Percentiles rank a stretch among this genome's conserved stretches.
phyloP scores from a whole-genome alignment of 1,140 invertebrate species.

The Drosophila eugracilis region DNA sequence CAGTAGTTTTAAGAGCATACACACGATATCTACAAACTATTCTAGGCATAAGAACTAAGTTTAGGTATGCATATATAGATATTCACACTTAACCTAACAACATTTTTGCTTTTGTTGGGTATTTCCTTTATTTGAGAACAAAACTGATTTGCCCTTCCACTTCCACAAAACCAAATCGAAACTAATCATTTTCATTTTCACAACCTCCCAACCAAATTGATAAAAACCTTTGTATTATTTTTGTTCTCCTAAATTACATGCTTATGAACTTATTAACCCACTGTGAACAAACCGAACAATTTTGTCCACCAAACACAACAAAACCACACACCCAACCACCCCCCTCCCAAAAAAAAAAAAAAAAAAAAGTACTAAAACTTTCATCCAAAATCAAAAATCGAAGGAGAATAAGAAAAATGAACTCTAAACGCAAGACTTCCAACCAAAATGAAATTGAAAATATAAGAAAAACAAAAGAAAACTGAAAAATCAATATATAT shows the following conservation, averaged over 20 bases:
- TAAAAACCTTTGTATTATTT: conserved; percentile 20
- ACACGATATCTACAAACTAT: conserved; percentile 54
- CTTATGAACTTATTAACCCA: conserved; percentile 24
- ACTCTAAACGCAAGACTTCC: conserved; percentile 66
- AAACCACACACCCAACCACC: no score
- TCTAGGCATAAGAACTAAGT: conserved; percentile 47
- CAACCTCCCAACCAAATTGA: background rate
- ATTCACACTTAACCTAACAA: conserved; percentile 37
- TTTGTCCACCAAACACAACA: no score
- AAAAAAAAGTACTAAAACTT: conserved; percentile 14
- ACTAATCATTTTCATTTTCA: conserved; percentile 14
- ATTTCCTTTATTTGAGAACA: conserved; percentile 32
- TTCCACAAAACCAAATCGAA: conserved; percentile 17
- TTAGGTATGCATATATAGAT: conserved; percentile 46
- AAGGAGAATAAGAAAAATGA: conserved; percentile 41
- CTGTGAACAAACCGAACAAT: conserved; percentile 38
- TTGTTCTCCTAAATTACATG: conserved; percentile 10
- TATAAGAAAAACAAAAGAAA: conserved; percentile 36
- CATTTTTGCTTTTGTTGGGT: conserved; percentile 16
- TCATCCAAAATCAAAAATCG: conserved; percentile 39
- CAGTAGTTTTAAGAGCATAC: conserved; percentile 54
- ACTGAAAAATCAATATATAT: conserved; percentile 49
- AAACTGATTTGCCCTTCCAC: conserved; percentile 43
- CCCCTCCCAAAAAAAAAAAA: no score
- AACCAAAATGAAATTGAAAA: conserved; percentile 58